phyloP scores from a whole-genome alignment of 2,888 invertebrate genomes.

The Spodoptera littoralis region DNA sequence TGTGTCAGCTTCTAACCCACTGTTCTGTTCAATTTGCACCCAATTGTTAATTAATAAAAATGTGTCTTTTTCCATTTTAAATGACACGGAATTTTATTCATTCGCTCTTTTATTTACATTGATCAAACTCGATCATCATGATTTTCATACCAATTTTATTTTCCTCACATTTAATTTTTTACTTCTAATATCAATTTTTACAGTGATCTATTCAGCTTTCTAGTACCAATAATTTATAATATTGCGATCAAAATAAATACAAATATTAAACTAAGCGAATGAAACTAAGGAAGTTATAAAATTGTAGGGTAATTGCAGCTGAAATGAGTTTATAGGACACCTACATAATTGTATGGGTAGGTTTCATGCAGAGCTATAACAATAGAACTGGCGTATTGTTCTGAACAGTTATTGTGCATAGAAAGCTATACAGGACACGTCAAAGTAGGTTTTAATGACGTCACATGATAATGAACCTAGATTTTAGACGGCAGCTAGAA shows the following conservation, averaged over 20 bases:
- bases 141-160: too few relatives aligned
- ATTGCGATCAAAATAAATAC: slow-evolving; percentile 9
- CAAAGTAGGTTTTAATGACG: slow-evolving; percentile 11
- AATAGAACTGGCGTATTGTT: slow-evolving; percentile 26
- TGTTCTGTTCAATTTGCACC: slow-evolving; percentile 23
- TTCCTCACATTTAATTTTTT: not conserved
- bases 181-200: not conserved
- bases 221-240: slow-evolving; percentile 15
- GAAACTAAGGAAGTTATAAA: slow-evolving; percentile 5
- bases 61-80: slow-evolving; percentile 2
- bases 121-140: too few relatives aligned
- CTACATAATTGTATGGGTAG: slow-evolving; percentile 4
- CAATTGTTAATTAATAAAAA: slow-evolving; percentile 26
- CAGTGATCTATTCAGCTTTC: not conserved
- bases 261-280: slow-evolving; percentile 8
- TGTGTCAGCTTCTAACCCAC: slow-evolving; percentile 48
- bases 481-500: slow-evolving; percentile 21
- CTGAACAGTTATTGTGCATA: slow-evolving; percentile 10
- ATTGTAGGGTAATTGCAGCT: slow-evolving; percentile 10
- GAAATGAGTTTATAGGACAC: slow-evolving; percentile 19
- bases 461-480: slow-evolving; percentile 19
- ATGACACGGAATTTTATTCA: slow-evolving; percentile 13
- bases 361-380: slow-evolving; percentile 19
- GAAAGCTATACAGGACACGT: slow-evolving; percentile 16
- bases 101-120: not conserved